Base-by-base conservation (phyloP, 1,140 invertebrate genomes). In the Brachionus sp. region DNA sequence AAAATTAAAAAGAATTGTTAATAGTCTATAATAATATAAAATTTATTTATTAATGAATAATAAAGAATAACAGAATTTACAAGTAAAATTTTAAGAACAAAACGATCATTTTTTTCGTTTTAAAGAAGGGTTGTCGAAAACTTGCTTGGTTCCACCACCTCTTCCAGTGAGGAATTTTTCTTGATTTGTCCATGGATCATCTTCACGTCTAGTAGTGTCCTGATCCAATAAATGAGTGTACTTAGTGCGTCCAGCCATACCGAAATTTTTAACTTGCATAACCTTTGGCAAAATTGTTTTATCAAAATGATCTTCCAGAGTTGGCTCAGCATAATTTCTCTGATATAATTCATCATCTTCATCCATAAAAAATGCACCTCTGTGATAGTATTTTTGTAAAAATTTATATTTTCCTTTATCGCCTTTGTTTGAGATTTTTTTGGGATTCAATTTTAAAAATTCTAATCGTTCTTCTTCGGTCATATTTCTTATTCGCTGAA, bases 181-280 rank as follows among this genome's bases (percentile, higher is more conserved):
- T 93, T 1, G 90, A 88, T 4, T 94, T 95, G 86, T 98, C 96
- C 3, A 93, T 92, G 83, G 94, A 93, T 97, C 97, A 99, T 0
- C 96, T 94, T 0, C 95, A 96, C 87, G 99, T 96, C 95, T 93
- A 0, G 98, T 99, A 0, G 98, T 99, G 87, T 99, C 98, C 90
- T 99, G 97, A 89, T 98, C 97, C 0, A 99, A 96, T 86, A 99
- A 91, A 90, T 99, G 98, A 4, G 97, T 99, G 88, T 99, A 99
- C 87, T 99, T 99, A 0, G 98, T 98, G 75, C 97, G 92, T 23
- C 97, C 97, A 84, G 97, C 98, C 13, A 97, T 92, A 16, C 98
- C 98, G 90, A 99, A 99, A 90, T 99, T 99, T 89, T 99, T 99
- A 0, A 99, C 97, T 91, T 99, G 97, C 97, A 99, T 99, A 84